phyloP scores from a whole-genome alignment of 2,113 vertebrate species.

The Myrmecophaga tridactyla region DNA sequence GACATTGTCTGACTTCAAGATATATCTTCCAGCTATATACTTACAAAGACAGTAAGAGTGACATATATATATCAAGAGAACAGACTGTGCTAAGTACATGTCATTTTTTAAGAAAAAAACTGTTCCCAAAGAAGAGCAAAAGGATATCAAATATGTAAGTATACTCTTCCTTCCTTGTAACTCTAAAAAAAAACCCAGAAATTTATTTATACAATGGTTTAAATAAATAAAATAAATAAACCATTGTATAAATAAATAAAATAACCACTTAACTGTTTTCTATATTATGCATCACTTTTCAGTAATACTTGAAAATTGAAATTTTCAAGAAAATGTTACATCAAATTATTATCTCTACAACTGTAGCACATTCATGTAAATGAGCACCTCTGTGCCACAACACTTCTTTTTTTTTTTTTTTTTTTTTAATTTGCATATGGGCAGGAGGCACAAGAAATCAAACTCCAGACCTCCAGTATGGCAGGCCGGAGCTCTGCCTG shows the following conservation, averaged over 20 bases:
- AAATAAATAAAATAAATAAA: background rate
- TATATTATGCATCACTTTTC: background rate
- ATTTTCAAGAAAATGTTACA: slow-evolving; percentile 23
- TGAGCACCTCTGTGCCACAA: background rate
- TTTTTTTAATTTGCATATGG: no score
- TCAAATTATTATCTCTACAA: slow-evolving; percentile 39
- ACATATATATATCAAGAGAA: background rate
- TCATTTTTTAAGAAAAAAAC: slow-evolving; percentile 9
- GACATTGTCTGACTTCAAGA: background rate
- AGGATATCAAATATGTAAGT: background rate
- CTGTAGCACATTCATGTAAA: slow-evolving; percentile 19
- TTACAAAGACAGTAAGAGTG: background rate
- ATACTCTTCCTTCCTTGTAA: background rate
- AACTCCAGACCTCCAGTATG: no score
- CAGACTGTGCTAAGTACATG: background rate
- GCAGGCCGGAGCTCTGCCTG: no score
- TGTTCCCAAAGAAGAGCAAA: slow-evolving; percentile 4
- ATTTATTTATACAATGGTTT: background rate
- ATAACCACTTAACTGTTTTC: background rate
- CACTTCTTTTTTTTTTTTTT: no score
- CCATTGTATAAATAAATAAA: slow-evolving; percentile 28
- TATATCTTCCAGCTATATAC: background rate
- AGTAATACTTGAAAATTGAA: background rate
- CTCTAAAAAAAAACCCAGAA: background rate
- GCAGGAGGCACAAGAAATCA: no score